phyloP scores from a whole-genome alignment of 2,113 vertebrate genomes.

The Cyanoliseus patagonus region DNA sequence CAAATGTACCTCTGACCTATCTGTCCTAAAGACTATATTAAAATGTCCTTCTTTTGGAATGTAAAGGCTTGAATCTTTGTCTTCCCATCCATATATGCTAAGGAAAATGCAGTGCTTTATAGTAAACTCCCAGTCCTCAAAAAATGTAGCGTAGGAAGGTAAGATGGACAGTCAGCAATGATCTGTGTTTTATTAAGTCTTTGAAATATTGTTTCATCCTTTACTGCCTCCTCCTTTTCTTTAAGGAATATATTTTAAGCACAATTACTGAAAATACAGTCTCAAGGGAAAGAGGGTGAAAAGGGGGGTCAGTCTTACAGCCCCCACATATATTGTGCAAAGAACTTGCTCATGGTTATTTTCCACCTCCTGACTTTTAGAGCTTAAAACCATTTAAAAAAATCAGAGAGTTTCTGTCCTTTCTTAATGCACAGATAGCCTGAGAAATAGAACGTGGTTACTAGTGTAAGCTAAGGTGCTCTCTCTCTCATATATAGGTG shows the following conservation, averaged over 20 bases:
- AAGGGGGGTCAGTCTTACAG: background rate
- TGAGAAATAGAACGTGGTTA: background rate
- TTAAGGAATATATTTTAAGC: background rate
- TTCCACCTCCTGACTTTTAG: background rate
- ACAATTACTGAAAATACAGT: background rate
- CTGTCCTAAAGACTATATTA: background rate
- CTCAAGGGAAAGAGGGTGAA: background rate
- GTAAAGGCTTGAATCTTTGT: background rate
- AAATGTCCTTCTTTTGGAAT: background rate
- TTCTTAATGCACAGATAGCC: background rate
- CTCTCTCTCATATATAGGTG: too few relatives aligned
- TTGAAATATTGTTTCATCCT: background rate
- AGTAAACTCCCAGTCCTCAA: background rate
- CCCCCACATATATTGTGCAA: background rate
- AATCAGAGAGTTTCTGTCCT: background rate
- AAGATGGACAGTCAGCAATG: background rate
- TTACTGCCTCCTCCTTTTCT: background rate
- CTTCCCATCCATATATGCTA: background rate
- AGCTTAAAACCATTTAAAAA: background rate
- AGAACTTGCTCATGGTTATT: background rate
- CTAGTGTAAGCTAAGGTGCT: background rate
- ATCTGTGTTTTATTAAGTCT: background rate
- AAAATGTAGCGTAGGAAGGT: background rate
- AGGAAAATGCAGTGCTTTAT: background rate
- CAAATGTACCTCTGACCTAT: slow-evolving; percentile 9